Conservation (phyloP, 2,113 vertebrate species). For the Gila orcuttii region DNA sequence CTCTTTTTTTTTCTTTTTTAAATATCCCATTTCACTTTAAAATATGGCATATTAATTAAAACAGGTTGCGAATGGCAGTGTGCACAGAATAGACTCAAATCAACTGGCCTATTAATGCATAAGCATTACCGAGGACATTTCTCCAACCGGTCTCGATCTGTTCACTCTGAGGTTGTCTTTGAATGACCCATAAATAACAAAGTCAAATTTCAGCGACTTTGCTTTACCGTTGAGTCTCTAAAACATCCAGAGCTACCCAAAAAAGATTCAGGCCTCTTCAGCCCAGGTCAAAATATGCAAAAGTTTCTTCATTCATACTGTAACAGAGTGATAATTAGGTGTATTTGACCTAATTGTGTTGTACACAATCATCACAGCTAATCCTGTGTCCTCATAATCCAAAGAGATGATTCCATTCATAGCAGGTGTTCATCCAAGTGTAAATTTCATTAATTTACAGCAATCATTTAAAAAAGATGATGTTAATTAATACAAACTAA, state of each 20-base stretch:
- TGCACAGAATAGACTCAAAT: not conserved
- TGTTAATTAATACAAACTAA: not conserved
- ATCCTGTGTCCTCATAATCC: constrained; percentile 43
- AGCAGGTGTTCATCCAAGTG: constrained; percentile 13
- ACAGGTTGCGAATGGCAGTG: not conserved
- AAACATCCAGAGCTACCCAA: not conserved
- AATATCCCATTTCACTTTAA: not conserved
- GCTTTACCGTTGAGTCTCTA: not conserved
- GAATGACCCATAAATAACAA: not conserved
- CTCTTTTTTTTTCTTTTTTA: not conserved
- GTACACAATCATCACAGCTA: constrained; percentile 37
- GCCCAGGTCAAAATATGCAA: not conserved
- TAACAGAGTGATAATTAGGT: not conserved
- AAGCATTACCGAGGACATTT: no score
- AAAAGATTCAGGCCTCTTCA: constrained; percentile 3
- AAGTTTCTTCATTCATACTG: not conserved
- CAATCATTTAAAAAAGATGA: not conserved
- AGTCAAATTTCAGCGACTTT: not conserved
- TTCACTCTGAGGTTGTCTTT: no score
- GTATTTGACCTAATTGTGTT: constrained; percentile 44
- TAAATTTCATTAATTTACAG: constrained; percentile 16
- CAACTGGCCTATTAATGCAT: no score
- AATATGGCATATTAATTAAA: not conserved
- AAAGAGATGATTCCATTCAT: constrained; percentile 44
- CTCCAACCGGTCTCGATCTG: no score